Evolutionary conservation across 2,797 vertebrate species (phyloP).

Genomic region (Falco peregrinus): DNA sequence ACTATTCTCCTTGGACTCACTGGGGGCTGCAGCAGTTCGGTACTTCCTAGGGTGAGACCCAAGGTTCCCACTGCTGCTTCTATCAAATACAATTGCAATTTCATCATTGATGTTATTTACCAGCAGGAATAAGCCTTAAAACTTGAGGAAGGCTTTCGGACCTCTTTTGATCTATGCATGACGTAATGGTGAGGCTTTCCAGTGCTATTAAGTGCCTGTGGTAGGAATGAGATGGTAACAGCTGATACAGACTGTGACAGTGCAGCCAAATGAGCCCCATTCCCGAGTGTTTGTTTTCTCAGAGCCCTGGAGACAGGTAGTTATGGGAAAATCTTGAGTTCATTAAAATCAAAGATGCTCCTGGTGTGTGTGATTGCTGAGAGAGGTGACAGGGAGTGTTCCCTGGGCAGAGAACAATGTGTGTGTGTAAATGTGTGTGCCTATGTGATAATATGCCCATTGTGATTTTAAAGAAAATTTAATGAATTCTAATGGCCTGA

Average conservation of each 20-base stretch:
- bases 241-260: neutral
- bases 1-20: neutral
- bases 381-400: neutral
- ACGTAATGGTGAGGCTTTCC: neutral
- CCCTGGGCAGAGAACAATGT: neutral
- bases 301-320: neutral
- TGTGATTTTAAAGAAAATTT: conserved; percentile 34
- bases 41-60: neutral
- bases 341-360: conserved; percentile 43
- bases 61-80: neutral
- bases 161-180: neutral
- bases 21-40: neutral
- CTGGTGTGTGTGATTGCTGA: neutral
- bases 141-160: neutral
- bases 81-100: neutral
- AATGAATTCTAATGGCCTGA: conserved; percentile 35
- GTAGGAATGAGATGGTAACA: neutral
- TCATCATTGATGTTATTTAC: neutral
- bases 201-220: neutral
- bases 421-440: neutral
- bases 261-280: neutral
- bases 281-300: conserved; percentile 4
- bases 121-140: neutral
- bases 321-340: conserved; percentile 8
- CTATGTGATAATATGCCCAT: neutral